Evolutionary conservation across 2,113 vertebrate genomes (phyloP).

Genomic region (Emydocephalus ijimae): DNA sequence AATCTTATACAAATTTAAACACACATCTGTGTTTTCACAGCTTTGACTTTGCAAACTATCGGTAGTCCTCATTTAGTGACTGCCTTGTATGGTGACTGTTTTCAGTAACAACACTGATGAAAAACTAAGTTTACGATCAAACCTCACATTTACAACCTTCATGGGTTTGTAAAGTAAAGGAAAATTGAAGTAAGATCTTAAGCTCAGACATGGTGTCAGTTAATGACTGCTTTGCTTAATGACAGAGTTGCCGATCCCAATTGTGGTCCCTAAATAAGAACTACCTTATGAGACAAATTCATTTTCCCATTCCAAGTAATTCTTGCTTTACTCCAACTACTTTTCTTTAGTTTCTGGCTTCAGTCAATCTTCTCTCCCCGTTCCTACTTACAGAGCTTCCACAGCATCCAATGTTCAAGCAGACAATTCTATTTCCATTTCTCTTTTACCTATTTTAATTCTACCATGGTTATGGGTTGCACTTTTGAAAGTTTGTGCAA

Average conservation of each 20-base stretch:
- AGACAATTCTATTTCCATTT: neutral
- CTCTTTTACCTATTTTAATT: neutral
- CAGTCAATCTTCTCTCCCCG: neutral
- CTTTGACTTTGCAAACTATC: neutral
- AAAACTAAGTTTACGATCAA: neutral
- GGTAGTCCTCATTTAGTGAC: neutral
- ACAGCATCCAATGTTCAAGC: neutral
- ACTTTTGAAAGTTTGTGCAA: neutral
- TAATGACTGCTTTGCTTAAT: neutral
- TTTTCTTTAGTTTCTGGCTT: neutral
- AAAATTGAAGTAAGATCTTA: neutral
- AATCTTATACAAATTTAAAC: neutral
- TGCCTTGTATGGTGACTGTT: neutral
- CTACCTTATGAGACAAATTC: neutral
- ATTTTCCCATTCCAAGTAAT: neutral
- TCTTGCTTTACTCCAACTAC: neutral
- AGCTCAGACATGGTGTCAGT: neutral
- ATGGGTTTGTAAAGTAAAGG: neutral
- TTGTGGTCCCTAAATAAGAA: neutral
- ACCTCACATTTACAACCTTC: neutral
- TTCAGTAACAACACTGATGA: neutral
- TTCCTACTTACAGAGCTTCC: neutral
- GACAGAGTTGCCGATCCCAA: neutral
- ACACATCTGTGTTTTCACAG: neutral
- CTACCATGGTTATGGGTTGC: neutral